Evolutionary conservation across 2,797 vertebrate genomes (phyloP).

Genomic region (Malurus leucopterus): DNA sequence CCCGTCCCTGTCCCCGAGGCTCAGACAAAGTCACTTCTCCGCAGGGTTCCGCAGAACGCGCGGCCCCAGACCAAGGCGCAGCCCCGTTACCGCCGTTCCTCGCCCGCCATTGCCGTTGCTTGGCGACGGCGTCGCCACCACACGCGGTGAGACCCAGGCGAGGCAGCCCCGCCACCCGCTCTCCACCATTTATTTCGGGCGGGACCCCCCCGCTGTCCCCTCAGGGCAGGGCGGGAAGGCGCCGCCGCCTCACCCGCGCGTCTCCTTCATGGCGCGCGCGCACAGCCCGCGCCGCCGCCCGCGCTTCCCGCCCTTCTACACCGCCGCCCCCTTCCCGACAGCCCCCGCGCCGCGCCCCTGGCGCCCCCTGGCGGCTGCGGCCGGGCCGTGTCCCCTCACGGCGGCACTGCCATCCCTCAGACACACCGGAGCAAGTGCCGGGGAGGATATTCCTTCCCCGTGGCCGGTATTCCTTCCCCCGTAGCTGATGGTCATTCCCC

Average conservation of each 20-base stretch:
- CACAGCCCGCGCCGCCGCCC: background rate
- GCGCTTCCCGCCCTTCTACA: background rate
- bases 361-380: background rate
- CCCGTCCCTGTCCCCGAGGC: background rate
- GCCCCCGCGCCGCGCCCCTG: background rate
- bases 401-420: accelerated
- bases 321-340: background rate
- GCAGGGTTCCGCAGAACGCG: background rate
- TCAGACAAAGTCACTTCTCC: background rate
- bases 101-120: background rate
- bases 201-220: background rate
- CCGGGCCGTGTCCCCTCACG: background rate
- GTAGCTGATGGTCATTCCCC: background rate
- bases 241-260: background rate
- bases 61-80: background rate
- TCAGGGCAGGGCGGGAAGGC: background rate
- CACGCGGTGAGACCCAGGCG: background rate
- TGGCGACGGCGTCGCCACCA: background rate
- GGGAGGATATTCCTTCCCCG: accelerated
- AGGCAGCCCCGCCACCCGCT: background rate
- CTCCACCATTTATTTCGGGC: background rate
- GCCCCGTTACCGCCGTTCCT: background rate
- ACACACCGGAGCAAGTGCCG: accelerated
- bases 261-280: background rate
- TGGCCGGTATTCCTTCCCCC: background rate